Base-by-base conservation (phyloP, 2,797 vertebrate species). In the Sorex maritimensis region DNA sequence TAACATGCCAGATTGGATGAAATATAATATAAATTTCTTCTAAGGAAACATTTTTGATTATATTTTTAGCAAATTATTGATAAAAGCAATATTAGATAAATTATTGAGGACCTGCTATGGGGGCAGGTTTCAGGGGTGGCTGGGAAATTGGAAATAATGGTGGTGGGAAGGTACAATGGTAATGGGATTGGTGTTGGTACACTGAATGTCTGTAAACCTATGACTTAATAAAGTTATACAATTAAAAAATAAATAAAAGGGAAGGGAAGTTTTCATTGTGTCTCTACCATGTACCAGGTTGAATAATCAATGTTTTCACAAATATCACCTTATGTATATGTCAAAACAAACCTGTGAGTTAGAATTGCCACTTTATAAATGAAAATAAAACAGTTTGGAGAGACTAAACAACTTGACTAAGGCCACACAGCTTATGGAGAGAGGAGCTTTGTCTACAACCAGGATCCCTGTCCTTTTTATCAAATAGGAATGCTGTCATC, bases 241-340 rank as follows among this genome's bases (percentile, higher is more conserved):
- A 44, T 44, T 44, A 44, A 44, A 44, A 44, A 44, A 44, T 44
- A 44, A 44, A 44, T 44, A 58, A 85, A 73, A 65, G 24, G 17
- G 11, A 71, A 65, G 46, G 10, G 67, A 49, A 61, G 2, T 30
- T 88, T 92, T 84, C 74, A 61, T 61, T 84, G 9, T n/a, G 2
- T 1, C 34, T 30, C 44, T 14, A 65, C 8, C 69, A 77, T 81
- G 67, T 49, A 8, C 24, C 61, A 79, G 77, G 13, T 19, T 24
- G 14, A 58, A 23, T 79, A 63, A 30, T 63, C 92, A 13, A 83
- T 89, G 23, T 71, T 78, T 92, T 67, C 52, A 89, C 17, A 89
- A 86, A 58, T 7, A 55, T 14, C 3, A 1, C 15, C 4, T 12
- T 92, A 58, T 13, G 72, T 89, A 74, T 13, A 67, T 17, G 63